Evolutionary conservation across 2,797 vertebrate species (phyloP).

Genomic region (Eulemur coronatus): DNA sequence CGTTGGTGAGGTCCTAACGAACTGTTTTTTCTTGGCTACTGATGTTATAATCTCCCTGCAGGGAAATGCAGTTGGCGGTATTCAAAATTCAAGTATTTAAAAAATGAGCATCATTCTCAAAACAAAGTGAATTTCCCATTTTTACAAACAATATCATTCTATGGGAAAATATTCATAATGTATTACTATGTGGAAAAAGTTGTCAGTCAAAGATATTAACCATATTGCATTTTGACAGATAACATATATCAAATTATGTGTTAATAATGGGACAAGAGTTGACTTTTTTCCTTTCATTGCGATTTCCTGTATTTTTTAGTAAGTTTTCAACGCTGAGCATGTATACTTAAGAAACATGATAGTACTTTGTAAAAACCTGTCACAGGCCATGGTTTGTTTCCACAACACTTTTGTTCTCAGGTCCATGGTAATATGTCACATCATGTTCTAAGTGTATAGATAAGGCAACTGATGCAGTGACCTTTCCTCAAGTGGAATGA

Average conservation of each 20-base stretch:
- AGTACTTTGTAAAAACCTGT: neutral
- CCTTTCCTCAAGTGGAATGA: neutral
- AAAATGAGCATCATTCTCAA: neutral
- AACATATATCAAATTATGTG: neutral
- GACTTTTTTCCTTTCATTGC: neutral
- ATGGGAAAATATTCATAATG: neutral
- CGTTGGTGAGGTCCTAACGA: neutral
- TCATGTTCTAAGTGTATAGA: neutral
- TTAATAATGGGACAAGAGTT: neutral
- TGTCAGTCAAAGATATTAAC: neutral
- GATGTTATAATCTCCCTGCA: neutral
- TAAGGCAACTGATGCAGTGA: neutral
- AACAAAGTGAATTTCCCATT: neutral
- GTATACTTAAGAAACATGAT: neutral
- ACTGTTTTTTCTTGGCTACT: neutral
- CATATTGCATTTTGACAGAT: neutral
- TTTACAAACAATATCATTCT: neutral
- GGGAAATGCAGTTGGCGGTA: neutral
- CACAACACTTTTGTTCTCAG: neutral
- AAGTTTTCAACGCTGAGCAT: neutral
- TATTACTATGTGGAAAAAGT: constrained; percentile 14
- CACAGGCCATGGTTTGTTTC: neutral
- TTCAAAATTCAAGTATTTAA: constrained; percentile 3
- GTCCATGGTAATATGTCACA: neutral
- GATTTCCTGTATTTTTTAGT: neutral